These are phyloP conservation scores for Amiota mariae DNA, from an alignment of 2,888 invertebrate genomes.

Conservation along the genomic window DNA sequence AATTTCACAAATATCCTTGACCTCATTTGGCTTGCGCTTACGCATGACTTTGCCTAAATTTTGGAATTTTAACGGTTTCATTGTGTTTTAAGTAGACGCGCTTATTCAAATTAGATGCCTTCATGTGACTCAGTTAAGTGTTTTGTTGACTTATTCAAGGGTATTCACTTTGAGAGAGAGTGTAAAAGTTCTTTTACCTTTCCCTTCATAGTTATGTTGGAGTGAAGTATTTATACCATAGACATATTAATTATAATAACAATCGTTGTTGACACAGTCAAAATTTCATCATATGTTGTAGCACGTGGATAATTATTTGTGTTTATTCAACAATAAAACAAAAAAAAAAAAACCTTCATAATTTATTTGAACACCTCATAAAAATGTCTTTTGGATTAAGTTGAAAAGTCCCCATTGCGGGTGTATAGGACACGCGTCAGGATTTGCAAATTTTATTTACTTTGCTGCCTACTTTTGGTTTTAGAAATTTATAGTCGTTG, in stretches of 20 bases:
- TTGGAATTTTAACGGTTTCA: background rate
- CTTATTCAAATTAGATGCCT: constrained; percentile 2
- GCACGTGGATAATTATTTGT: background rate
- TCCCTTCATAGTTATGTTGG: too few relatives aligned
- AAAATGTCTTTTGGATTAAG: background rate
- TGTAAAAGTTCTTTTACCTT: background rate
- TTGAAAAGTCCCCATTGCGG: background rate
- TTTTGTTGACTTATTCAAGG: constrained; percentile 13
- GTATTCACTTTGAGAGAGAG: background rate
- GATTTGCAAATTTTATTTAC: background rate
- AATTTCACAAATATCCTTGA: constrained; percentile 17
- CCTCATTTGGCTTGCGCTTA: constrained; percentile 15
- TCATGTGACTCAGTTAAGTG: background rate
- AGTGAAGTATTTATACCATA: too few relatives aligned
- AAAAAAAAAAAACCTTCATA: background rate
- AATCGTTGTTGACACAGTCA: constrained; percentile 8
- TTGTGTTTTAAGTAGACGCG: background rate
- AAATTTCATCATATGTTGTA: background rate
- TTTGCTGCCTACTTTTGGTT: background rate
- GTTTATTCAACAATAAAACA: background rate
- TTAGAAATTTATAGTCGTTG: constrained; percentile 16
- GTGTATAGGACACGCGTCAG: too few relatives aligned
- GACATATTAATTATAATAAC: background rate
- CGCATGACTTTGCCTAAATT: constrained; percentile 3
- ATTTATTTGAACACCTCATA: constrained; percentile 1